A percentile compares a stretch with the other conserved stretches of the same genome.
phyloP scores from a whole-genome alignment of 2,797 vertebrate species.

The Enteromius paludinosus region DNA sequence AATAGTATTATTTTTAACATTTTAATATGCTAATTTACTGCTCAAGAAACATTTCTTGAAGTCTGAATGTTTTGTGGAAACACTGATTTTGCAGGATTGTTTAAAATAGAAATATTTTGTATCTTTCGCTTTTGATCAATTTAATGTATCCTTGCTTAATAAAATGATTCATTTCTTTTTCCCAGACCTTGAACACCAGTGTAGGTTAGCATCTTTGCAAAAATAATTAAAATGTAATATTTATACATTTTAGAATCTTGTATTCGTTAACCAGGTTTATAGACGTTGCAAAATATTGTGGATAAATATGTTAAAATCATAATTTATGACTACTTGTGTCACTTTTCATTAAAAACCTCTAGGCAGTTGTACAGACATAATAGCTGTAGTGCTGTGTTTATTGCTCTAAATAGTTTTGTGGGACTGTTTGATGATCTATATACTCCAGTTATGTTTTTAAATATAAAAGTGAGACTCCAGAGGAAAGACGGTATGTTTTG shows the following conservation, averaged over 20 bases:
- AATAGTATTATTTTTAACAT: background rate
- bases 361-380: background rate
- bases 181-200: background rate
- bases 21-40: background rate
- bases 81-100: background rate
- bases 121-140: background rate
- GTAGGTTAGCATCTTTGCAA: background rate
- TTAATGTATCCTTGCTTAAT: background rate
- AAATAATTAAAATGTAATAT: background rate
- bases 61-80: background rate
- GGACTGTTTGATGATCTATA: background rate
- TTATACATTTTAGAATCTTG: background rate
- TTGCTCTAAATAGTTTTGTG: background rate
- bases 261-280: background rate
- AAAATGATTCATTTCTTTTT: background rate
- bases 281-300: background rate
- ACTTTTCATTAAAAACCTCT: background rate
- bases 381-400: background rate
- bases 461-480: background rate
- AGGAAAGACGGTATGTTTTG: slow-evolving; percentile 15
- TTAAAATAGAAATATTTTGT: background rate
- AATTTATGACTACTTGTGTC: background rate
- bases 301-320: background rate
- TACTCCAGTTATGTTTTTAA: background rate
- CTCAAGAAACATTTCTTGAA: background rate